phyloP scores from a whole-genome alignment of 2,797 vertebrate genomes.

The Anguilla anguilla region DNA sequence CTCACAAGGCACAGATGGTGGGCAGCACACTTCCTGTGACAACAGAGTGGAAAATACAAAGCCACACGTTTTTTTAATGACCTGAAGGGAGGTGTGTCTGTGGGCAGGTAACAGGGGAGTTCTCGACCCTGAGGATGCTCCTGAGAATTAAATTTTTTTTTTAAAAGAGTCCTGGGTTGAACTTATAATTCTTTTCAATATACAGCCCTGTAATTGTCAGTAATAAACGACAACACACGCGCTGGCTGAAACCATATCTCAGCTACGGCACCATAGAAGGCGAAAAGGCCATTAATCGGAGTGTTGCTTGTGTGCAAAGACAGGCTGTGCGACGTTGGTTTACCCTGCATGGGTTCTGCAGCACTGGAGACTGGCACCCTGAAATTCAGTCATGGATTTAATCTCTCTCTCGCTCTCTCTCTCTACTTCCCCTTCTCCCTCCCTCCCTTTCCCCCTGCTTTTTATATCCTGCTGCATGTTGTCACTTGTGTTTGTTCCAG shows the following conservation, averaged over 20 bases:
- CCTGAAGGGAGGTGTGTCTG: neutral
- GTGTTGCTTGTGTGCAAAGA: neutral
- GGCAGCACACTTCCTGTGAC: neutral
- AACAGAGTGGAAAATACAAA: neutral
- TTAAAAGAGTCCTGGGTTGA: no score
- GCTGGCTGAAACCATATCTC: neutral
- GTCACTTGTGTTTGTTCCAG: slow-evolving; percentile 13
- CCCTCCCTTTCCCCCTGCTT: neutral
- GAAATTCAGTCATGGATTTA: neutral
- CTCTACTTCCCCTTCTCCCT: neutral
- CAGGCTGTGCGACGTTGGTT: neutral
- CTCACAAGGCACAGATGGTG: neutral
- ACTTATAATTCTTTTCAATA: no score
- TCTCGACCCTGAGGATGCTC: neutral
- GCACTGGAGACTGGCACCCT: neutral
- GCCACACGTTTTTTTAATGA: neutral
- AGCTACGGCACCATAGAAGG: neutral
- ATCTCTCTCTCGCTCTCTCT: neutral
- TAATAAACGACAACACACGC: neutral
- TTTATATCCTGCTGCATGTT: neutral
- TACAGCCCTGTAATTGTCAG: neutral
- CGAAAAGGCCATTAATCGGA: neutral
- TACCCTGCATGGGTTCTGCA: neutral
- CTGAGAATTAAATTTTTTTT: neutral
- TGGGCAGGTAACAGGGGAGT: neutral